phyloP scores from a whole-genome alignment of 2,797 vertebrate species.

The Dendrocincla tyrannina region DNA sequence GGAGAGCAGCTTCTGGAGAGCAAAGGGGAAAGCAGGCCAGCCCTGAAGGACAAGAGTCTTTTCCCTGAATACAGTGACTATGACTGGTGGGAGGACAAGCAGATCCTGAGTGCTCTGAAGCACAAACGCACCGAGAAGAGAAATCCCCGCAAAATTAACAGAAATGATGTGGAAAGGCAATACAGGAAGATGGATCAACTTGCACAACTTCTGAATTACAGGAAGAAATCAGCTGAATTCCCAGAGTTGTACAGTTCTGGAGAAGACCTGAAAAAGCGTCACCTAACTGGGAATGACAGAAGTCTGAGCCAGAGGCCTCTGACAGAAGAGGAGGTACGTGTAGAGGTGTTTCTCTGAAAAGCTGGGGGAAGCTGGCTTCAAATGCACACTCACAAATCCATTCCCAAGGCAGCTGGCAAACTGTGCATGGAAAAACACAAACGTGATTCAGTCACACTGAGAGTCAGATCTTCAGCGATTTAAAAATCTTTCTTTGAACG shows the following conservation, averaged over 20 bases:
- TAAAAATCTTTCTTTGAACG: not conserved
- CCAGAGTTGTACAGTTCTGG: slow-evolving; percentile 77
- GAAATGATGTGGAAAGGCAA: slow-evolving; percentile 65
- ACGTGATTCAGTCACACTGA: not conserved
- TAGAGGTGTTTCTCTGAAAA: not conserved
- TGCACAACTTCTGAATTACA: slow-evolving; percentile 82
- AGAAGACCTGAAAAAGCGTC: slow-evolving; percentile 64
- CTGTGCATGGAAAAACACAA: not conserved
- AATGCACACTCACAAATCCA: not conserved
- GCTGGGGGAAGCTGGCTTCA: not conserved
- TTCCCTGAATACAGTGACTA: slow-evolving; percentile 75
- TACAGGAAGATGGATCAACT: slow-evolving; percentile 82
- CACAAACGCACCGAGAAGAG: slow-evolving; percentile 58
- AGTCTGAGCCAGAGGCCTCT: slow-evolving; percentile 76
- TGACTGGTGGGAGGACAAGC: slow-evolving; percentile 78
- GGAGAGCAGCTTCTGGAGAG: slow-evolving; percentile 54
- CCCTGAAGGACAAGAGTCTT: slow-evolving; percentile 51
- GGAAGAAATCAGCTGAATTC: slow-evolving; percentile 79
- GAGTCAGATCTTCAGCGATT: not conserved
- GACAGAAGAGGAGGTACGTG: slow-evolving; percentile 84
- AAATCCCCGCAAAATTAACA: slow-evolving; percentile 13
- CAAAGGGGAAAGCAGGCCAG: slow-evolving; percentile 60
- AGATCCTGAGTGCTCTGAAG: slow-evolving; percentile 66
- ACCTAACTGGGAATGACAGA: slow-evolving; percentile 44
- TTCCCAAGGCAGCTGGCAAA: not conserved